phyloP scores from a whole-genome alignment of 2,113 vertebrate species.

The Cnemophilus loriae region DNA sequence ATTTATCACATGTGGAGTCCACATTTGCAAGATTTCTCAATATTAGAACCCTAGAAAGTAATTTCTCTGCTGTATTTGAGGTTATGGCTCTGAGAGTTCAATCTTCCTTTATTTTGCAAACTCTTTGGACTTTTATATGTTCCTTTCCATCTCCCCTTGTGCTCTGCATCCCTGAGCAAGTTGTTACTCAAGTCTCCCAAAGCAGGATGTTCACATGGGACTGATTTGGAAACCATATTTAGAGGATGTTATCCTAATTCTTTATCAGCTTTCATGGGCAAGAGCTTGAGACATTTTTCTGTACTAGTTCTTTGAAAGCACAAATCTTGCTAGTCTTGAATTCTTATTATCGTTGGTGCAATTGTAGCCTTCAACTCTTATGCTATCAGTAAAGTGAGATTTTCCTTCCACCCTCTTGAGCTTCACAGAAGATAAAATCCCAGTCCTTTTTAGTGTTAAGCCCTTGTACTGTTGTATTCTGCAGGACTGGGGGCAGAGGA shows the following conservation, averaged over 20 bases:
- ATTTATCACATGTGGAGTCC: neutral
- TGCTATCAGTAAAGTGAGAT: neutral
- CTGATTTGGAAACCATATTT: neutral
- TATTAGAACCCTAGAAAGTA: neutral
- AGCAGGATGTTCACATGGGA: neutral
- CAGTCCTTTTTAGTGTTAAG: neutral
- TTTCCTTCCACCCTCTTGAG: neutral
- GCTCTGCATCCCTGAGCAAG: neutral
- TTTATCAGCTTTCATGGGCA: neutral
- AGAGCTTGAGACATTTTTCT: neutral
- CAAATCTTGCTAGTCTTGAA: neutral
- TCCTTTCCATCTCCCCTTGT: neutral
- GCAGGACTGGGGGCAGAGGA: neutral
- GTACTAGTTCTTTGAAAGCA: neutral
- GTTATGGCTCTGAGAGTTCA: neutral
- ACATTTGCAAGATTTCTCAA: neutral
- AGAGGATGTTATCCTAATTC: neutral
- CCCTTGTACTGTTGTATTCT: neutral
- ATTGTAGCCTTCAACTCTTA: neutral
- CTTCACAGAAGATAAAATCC: slow-evolving; percentile 10
- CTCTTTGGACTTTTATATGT: neutral
- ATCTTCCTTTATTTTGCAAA: neutral
- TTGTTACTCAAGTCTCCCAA: neutral
- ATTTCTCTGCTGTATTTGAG: neutral
- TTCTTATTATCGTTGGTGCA: neutral